Conservation (phyloP, 2,888 invertebrate genomes). For the Eutolmus rufibarbis region DNA sequence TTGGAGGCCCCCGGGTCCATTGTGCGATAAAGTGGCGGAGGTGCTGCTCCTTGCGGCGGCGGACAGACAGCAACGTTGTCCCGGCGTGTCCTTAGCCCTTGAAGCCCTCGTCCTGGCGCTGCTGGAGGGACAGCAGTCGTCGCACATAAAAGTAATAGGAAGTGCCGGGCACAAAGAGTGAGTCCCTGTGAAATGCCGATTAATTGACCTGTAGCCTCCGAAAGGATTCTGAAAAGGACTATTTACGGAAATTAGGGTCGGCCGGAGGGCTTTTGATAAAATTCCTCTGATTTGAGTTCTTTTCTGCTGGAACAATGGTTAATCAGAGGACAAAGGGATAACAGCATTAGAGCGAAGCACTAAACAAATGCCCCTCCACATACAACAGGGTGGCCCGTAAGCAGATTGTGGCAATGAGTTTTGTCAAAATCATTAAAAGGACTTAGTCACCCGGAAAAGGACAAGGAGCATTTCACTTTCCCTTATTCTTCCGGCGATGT, state of each 20-base stretch:
- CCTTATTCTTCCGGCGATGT: background rate
- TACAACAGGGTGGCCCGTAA: background rate
- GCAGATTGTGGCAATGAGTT: constrained; percentile 3
- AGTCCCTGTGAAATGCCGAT: constrained; percentile 23
- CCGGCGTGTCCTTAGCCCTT: background rate
- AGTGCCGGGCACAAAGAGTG: background rate
- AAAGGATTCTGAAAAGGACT: constrained; percentile 7
- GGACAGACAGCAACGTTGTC: background rate
- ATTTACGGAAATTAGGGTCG: constrained; percentile 31
- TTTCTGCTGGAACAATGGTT: constrained; percentile 24
- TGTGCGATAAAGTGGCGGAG: background rate
- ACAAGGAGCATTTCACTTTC: background rate
- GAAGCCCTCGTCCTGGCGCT: background rate
- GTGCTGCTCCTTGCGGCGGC: background rate
- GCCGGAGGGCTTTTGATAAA: constrained; percentile 11
- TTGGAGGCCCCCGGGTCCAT: background rate
- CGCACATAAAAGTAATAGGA: constrained; percentile 6
- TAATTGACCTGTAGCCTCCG: constrained; percentile 35
- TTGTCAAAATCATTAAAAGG: constrained; percentile 16
- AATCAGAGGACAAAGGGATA: constrained; percentile 28
- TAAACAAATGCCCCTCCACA: background rate
- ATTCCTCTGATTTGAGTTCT: constrained; percentile 28
- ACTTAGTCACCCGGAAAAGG: constrained; percentile 7
- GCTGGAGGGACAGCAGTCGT: background rate
- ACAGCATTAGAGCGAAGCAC: background rate